Evolutionary conservation across 2,113 vertebrate species (phyloP).

Genomic region (Erpornis zantholeuca): DNA sequence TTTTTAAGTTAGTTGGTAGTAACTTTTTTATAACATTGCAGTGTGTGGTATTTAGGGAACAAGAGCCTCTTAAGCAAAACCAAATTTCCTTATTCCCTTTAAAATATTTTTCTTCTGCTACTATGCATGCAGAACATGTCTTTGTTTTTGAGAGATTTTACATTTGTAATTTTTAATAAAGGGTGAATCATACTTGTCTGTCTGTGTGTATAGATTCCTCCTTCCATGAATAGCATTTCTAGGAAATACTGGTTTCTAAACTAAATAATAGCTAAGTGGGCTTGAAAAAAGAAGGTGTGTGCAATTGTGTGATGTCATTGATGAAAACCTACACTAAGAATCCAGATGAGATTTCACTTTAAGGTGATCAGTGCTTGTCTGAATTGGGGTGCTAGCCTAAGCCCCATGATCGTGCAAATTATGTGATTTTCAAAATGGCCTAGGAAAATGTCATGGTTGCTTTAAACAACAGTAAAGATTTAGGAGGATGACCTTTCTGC

Average conservation of each 20-base stretch:
- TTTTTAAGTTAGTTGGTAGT: not conserved
- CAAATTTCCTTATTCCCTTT: not conserved
- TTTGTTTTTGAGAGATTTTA: not conserved
- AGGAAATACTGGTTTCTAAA: slow-evolving; percentile 17
- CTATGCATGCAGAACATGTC: not conserved
- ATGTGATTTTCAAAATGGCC: slow-evolving; percentile 10
- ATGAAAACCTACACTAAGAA: not conserved
- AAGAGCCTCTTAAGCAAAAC: not conserved
- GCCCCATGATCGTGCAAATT: not conserved
- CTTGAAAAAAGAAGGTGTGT: not conserved
- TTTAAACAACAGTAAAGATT: slow-evolving; percentile 25
- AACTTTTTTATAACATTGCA: not conserved
- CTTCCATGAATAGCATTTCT: not conserved
- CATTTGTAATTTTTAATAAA: slow-evolving; percentile 7
- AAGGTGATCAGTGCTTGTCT: not conserved
- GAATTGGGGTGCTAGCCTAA: not conserved
- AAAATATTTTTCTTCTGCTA: not conserved
- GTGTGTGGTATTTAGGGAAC: not conserved
- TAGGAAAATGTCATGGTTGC: slow-evolving; percentile 20
- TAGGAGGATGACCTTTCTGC: slow-evolving; percentile 10
- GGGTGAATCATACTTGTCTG: not conserved
- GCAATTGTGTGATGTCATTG: not conserved
- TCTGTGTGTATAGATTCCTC: not conserved
- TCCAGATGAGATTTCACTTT: not conserved
- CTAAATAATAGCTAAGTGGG: not conserved